phyloP scores from a whole-genome alignment of 2,797 vertebrate genomes.

The Siniperca obscura region DNA sequence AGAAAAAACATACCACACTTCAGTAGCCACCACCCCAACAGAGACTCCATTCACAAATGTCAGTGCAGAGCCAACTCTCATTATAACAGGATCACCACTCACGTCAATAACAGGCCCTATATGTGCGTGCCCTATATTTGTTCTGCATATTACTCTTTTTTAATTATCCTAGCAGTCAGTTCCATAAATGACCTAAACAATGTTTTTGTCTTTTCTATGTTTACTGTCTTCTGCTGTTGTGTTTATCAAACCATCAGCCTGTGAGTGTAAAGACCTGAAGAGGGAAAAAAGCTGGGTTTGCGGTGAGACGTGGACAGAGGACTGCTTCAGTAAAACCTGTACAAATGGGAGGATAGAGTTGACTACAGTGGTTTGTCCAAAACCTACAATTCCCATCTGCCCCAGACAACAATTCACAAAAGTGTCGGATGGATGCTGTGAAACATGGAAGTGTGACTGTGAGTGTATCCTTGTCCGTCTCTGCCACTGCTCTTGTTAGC shows the following conservation, averaged over 20 bases:
- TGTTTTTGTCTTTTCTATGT: background rate
- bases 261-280: slow-evolving; percentile 62
- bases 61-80: background rate
- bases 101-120: background rate
- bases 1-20: background rate
- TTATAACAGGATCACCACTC: background rate
- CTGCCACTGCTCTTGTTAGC: background rate
- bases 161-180: background rate
- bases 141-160: background rate
- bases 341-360: slow-evolving; percentile 49
- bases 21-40: background rate
- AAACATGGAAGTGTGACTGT: slow-evolving; percentile 81
- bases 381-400: slow-evolving; percentile 54
- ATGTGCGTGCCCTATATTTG: background rate
- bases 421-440: slow-evolving; percentile 79
- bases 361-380: slow-evolving; percentile 66
- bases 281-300: slow-evolving; percentile 59
- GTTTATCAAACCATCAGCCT: background rate
- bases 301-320: slow-evolving; percentile 73
- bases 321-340: slow-evolving; percentile 76
- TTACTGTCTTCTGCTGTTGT: background rate
- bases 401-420: slow-evolving; percentile 56
- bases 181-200: background rate
- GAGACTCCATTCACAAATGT: background rate
- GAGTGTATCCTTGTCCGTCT: slow-evolving; percentile 50